Percentiles rank a stretch among this genome's conserved stretches.
Evolutionary conservation across 2,113 vertebrate genomes (phyloP).

Genomic region (Salvelinus namaycush): DNA sequence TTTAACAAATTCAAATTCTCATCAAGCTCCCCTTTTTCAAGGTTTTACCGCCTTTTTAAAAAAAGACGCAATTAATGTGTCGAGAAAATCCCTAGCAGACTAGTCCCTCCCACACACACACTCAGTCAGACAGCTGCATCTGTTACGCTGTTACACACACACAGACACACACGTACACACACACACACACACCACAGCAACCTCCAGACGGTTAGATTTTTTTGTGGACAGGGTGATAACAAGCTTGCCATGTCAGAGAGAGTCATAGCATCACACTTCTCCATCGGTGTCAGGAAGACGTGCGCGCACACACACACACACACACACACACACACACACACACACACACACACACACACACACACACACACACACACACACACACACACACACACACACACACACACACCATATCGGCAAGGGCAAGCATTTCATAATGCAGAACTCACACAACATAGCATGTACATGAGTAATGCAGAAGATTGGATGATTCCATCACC

Average conservation of each 20-base stretch:
- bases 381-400: neutral
- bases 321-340: neutral
- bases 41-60: neutral
- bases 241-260: neutral
- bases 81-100: conserved; percentile 27
- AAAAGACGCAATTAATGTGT: neutral
- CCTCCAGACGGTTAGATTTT: too few relatives aligned
- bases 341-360: conserved; percentile 15
- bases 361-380: neutral
- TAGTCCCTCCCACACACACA: conserved; percentile 16
- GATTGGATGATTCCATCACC: neutral
- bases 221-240: neutral
- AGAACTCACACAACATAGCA: too few relatives aligned
- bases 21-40: neutral
- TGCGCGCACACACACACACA: too few relatives aligned
- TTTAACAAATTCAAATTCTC: neutral
- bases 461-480: neutral
- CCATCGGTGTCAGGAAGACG: neutral
- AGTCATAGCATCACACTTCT: neutral
- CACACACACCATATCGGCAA: neutral
- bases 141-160: conserved; percentile 7
- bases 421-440: too few relatives aligned
- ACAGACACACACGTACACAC: neutral
- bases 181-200: neutral
- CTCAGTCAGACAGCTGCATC: conserved; percentile 25